phyloP scores from a whole-genome alignment of 2,888 invertebrate species.

The Fragum sueziense region DNA sequence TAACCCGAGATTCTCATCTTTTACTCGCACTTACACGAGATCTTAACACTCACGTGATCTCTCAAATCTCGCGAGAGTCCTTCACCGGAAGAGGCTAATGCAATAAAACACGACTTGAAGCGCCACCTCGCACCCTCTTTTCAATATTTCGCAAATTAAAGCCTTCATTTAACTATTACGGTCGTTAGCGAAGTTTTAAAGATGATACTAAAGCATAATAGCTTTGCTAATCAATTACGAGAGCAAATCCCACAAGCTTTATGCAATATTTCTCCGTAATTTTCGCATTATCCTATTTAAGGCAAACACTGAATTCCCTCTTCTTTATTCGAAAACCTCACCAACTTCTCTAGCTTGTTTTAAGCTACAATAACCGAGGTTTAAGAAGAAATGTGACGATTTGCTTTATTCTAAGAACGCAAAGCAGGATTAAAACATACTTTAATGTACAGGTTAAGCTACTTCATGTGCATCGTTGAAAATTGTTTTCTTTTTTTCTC shows the following conservation, averaged over 20 bases:
- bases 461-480: no score
- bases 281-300: neutral
- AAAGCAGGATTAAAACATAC: no score
- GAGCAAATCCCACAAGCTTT: neutral
- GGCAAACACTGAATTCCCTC: neutral
- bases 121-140: slow-evolving; percentile 22
- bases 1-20: slow-evolving; percentile 27
- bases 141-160: slow-evolving; percentile 31
- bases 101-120: slow-evolving; percentile 17
- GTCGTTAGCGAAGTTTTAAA: slow-evolving; percentile 12
- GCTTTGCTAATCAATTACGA: slow-evolving; percentile 11
- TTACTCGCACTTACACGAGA: slow-evolving; percentile 31
- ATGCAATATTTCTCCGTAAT: neutral
- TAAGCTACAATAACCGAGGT: neutral
- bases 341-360: neutral
- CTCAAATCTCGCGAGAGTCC: slow-evolving; percentile 45
- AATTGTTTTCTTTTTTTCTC: no score
- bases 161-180: slow-evolving; percentile 14
- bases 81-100: slow-evolving; percentile 22
- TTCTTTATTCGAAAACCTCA: no score
- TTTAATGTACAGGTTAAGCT: no score
- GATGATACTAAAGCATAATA: slow-evolving; percentile 3
- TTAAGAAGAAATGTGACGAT: neutral
- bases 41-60: slow-evolving; percentile 27
- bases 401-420: neutral